These are phyloP conservation scores for Malurus leucopterus DNA, from an alignment of 2,797 vertebrate species.

Conservation along the genomic window DNA sequence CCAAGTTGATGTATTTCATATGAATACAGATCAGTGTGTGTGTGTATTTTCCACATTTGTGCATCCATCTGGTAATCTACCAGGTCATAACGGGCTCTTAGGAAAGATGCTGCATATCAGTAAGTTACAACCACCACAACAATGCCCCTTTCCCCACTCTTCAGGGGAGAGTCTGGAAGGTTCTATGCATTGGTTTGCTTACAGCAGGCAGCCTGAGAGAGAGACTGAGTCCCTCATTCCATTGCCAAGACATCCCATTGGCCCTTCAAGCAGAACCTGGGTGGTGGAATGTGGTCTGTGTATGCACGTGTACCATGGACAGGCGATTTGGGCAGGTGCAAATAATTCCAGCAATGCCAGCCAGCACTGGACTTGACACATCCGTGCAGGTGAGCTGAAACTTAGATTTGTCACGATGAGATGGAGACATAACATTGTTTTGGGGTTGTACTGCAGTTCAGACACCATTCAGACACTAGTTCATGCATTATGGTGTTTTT, in stretches of 20 bases:
- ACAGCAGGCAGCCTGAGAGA: not conserved
- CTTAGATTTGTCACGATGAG: not conserved
- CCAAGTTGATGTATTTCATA: not conserved
- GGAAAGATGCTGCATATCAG: not conserved
- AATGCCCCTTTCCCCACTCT: not conserved
- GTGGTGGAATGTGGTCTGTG: not conserved
- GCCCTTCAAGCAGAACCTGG: not conserved
- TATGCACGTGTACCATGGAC: not conserved
- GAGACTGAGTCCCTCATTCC: not conserved
- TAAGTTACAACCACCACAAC: not conserved
- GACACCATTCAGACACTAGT: not conserved
- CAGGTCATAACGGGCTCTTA: not conserved
- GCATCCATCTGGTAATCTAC: not conserved
- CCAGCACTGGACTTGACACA: not conserved
- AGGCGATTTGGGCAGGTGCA: not conserved
- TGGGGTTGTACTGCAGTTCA: not conserved
- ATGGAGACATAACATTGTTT: not conserved
- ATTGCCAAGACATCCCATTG: accelerated
- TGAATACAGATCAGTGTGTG: not conserved
- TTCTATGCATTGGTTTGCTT: not conserved
- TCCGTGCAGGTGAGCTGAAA: not conserved
- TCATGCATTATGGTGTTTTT: not conserved
- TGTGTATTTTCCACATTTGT: not conserved
- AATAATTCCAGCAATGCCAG: not conserved
- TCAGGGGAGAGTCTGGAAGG: not conserved